These are phyloP conservation scores for Camponotus vicinus DNA, from an alignment of 1,140 invertebrate genomes.

Conservation along the genomic window DNA sequence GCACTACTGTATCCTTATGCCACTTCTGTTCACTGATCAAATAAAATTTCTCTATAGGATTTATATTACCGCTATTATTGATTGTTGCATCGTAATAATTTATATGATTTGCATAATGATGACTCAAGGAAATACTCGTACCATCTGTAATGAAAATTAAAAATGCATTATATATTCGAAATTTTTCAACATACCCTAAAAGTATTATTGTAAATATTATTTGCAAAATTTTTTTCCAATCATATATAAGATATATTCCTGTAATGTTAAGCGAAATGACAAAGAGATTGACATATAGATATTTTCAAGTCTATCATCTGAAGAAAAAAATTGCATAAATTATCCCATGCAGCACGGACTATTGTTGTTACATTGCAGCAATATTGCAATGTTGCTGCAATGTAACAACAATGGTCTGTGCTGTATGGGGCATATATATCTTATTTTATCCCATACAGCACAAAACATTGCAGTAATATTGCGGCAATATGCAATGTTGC, in stretches of 20 bases:
- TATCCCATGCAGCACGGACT: too few species aligned
- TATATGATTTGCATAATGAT: constrained; percentile 75
- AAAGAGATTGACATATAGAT: neutral
- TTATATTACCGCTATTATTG: constrained; percentile 75
- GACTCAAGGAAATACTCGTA: constrained; percentile 73
- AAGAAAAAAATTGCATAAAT: neutral
- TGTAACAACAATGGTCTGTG: too few species aligned
- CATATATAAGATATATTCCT: neutral
- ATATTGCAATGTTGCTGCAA: too few species aligned
- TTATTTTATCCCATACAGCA: too few species aligned
- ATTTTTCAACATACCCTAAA: neutral
- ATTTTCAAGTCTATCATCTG: neutral
- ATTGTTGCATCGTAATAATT: constrained; percentile 71
- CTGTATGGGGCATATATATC: too few species aligned
- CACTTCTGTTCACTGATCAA: constrained; percentile 80
- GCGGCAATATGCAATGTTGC: too few species aligned
- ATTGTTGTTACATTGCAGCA: too few species aligned
- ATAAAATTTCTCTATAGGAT: constrained; percentile 77
- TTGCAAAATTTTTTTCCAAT: neutral
- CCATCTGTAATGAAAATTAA: constrained; percentile 75
- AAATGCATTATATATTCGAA: neutral
- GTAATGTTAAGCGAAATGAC: neutral
- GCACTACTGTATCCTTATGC: constrained; percentile 78
- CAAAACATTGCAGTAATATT: too few species aligned
- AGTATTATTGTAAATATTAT: neutral